Percentiles rank a stretch among this genome's conserved stretches.
Evolutionary conservation across 2,797 vertebrate species (phyloP).

Genomic region (Rhinogobio ventralis): DNA sequence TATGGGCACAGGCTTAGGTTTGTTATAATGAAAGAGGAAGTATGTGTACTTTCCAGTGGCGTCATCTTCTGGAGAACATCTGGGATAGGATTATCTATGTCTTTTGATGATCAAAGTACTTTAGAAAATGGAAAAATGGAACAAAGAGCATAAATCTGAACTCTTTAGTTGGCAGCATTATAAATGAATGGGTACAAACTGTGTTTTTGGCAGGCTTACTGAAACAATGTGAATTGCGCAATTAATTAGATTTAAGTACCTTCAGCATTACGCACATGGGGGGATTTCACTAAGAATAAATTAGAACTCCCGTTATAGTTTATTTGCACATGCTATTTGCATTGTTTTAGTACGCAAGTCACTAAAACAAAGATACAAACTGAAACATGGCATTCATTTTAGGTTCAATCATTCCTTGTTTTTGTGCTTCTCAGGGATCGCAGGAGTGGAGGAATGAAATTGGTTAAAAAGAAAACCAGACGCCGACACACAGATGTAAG

Average conservation of each 20-base stretch:
- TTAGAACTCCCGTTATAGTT: not conserved
- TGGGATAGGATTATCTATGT: slow-evolving; percentile 17
- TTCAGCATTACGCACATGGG: not conserved
- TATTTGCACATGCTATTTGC: not conserved
- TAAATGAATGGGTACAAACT: slow-evolving; percentile 8
- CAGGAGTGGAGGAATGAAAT: slow-evolving; percentile 83
- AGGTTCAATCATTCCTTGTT: not conserved
- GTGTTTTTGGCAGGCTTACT: not conserved
- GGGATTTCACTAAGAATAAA: not conserved
- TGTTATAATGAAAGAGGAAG: slow-evolving; percentile 33
- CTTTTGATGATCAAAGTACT: slow-evolving; percentile 27
- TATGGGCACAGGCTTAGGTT: slow-evolving; percentile 7
- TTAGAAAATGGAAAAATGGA: slow-evolving; percentile 33
- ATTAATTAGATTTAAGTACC: not conserved
- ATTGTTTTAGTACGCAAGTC: not conserved
- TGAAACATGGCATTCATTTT: not conserved
- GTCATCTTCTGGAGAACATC: slow-evolving; percentile 26
- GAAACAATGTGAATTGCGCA: not conserved
- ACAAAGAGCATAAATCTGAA: not conserved
- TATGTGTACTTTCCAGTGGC: slow-evolving; percentile 41
- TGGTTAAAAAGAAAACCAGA: slow-evolving; percentile 90
- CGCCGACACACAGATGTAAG: slow-evolving; percentile 94
- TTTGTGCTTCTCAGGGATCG: slow-evolving; percentile 77
- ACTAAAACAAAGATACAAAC: not conserved
- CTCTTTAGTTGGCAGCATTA: not conserved